These are phyloP conservation scores for Eupithecia tripunctaria DNA, from an alignment of 2,888 invertebrate species.

Conservation along the genomic window DNA sequence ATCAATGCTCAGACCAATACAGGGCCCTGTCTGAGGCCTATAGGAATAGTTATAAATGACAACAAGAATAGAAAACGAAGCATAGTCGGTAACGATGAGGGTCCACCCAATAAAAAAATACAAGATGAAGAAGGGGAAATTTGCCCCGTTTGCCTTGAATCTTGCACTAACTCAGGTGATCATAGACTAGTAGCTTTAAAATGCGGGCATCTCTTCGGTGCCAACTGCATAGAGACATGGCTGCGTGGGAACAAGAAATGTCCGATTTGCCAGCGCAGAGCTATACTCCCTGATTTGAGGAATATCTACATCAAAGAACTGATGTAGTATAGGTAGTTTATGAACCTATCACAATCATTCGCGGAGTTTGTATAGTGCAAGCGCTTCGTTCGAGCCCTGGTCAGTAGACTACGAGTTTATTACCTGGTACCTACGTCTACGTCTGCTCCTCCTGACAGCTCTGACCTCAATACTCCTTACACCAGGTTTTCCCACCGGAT, in stretches of 20 bases:
- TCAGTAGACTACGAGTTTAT: too few relatives aligned
- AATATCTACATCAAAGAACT: background rate
- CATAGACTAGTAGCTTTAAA: background rate
- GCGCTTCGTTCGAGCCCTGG: too few relatives aligned
- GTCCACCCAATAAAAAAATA: background rate
- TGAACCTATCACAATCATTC: too few relatives aligned
- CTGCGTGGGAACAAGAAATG: background rate
- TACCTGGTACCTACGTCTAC: too few relatives aligned
- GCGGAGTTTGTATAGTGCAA: too few relatives aligned
- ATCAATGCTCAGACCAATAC: background rate
- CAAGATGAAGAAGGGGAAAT: background rate
- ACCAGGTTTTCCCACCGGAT: too few relatives aligned
- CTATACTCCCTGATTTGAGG: background rate
- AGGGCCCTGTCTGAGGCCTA: background rate
- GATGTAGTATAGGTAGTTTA: too few relatives aligned
- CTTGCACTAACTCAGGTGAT: background rate
- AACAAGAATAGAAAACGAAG: conserved; percentile 1
- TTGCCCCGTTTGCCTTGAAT: background rate
- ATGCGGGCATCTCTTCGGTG: background rate
- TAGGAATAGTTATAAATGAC: background rate
- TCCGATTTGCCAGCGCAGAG: background rate
- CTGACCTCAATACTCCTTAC: too few relatives aligned
- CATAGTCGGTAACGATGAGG: background rate
- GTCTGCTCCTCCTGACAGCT: too few relatives aligned
- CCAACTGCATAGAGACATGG: background rate